Evolutionary conservation across 2,113 vertebrate genomes (phyloP), one percentile per base, ranked within the genome.

Genomic region (Psittacula cyanocephala): DNA sequence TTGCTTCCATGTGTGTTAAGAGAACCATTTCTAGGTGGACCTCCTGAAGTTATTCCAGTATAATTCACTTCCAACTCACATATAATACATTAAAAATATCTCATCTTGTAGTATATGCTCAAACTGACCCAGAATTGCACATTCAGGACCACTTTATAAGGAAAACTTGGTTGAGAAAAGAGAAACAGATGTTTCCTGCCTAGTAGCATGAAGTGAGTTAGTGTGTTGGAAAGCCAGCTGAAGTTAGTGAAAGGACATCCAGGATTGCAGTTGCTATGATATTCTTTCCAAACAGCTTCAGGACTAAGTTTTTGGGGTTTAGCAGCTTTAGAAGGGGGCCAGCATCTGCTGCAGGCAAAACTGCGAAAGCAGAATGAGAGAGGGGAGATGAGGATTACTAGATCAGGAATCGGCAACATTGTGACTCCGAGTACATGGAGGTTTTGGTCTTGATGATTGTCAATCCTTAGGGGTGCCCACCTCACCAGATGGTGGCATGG

Each of bases 121-220:
- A 91, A 59, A 67, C 20, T 91, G 87, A 91, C 87, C 75, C 84
- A 94, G 59, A 71, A 79, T 46, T 95, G 63, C 74, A 85, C 76
- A 80, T 88, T 88, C 49, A 96, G 75, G 94, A 80, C 76, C 47
- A 76, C 75, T 95, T 89, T 50, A 70, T 88, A 91, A 95, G 70
- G 75, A 87, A 95, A 89, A 96, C 49, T 94, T 77, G 7, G 33
- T 91, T 49, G 28, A 93, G 63, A 67, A 70, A 79, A 93, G 81
- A 95, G 93, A 95, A 95, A 80, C 94, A 95, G 96, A 91, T 96
- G 93, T 96, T 95, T 92, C 87, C 91, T 95, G 84, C 84, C 59
- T 74, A 62, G 67, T 82, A 82, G 53, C 52, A 20, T 76, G 89
- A 77, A 88, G 71, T 3, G 7, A 49, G 49, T 88, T 63, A 44